A percentile compares a stretch with the other conserved stretches of the same genome.
These are phyloP conservation scores for Nephrotoma appendiculata DNA, from an alignment of 2,888 invertebrate genomes.

Conservation along the genomic window DNA sequence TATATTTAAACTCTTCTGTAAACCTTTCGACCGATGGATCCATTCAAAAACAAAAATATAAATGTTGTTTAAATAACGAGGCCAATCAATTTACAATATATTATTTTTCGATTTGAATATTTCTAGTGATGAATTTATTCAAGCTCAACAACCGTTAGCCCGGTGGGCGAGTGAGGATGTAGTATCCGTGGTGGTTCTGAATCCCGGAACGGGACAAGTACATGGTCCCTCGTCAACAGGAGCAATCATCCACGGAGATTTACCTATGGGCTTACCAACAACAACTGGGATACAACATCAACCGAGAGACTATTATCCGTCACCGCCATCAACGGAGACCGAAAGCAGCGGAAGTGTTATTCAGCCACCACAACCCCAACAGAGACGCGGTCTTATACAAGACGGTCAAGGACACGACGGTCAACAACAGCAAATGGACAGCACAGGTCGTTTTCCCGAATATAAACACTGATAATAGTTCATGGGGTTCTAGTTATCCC, in stretches of 20 bases:
- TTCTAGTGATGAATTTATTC: conserved; percentile 95
- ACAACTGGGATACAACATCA: conserved; percentile 18
- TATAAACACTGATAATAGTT: conserved; percentile 56
- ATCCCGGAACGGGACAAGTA: conserved; percentile 31
- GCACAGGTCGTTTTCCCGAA: conserved; percentile 51
- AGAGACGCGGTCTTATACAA: conserved; percentile 26
- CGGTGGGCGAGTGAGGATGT: conserved; percentile 87
- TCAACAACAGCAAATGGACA: conserved; percentile 40
- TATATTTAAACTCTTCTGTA: neutral
- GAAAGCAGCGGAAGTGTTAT: conserved; percentile 40
- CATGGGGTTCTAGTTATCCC: conserved; percentile 14
- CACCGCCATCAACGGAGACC: conserved; percentile 36
- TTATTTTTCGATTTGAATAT: conserved; percentile 36
- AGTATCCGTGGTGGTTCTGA: conserved; percentile 43
- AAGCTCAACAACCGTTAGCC: conserved; percentile 93
- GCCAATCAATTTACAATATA: neutral
- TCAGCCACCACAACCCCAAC: conserved; percentile 22
- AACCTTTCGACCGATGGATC: neutral
- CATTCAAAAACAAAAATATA: neutral
- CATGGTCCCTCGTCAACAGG: conserved; percentile 40
- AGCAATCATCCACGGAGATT: conserved; percentile 35
- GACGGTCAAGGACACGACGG: conserved; percentile 27
- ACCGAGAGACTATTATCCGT: conserved; percentile 34
- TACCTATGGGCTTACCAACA: conserved; percentile 30
- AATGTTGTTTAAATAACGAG: conserved; percentile 1